A percentile compares a stretch with the other conserved stretches of the same genome.
Evolutionary conservation across 2,113 vertebrate genomes (phyloP).

Genomic region (Canis aureus): DNA sequence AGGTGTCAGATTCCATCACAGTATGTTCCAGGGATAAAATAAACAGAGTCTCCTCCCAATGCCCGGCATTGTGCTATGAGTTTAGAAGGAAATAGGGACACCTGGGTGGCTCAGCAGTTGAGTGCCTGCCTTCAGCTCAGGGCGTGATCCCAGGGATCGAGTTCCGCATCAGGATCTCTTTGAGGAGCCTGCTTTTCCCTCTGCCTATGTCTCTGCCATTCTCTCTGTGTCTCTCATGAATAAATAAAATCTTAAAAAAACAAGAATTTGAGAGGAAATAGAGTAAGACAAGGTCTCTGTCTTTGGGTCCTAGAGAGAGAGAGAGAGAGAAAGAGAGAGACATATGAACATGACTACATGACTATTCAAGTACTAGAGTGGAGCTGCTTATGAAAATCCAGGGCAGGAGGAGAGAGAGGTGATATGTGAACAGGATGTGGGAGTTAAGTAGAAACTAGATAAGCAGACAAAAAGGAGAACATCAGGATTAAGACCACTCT

Average conservation of each 20-base stretch:
- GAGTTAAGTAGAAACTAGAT: not conserved
- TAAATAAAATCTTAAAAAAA: too few relatives aligned
- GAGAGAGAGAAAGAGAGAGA: not conserved
- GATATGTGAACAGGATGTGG: not conserved
- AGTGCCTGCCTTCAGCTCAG: too few relatives aligned
- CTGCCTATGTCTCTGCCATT: too few relatives aligned
- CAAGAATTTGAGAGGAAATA: not conserved
- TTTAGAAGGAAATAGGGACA: not conserved
- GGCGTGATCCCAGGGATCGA: too few relatives aligned
- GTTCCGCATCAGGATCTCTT: too few relatives aligned
- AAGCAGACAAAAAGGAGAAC: not conserved
- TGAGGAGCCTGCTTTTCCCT: too few relatives aligned
- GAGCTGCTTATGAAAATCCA: not conserved
- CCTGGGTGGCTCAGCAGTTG: too few relatives aligned
- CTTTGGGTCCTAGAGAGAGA: not conserved
- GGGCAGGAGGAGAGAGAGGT: not conserved
- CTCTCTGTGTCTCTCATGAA: too few relatives aligned
- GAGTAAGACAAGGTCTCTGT: not conserved
- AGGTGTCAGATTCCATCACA: not conserved
- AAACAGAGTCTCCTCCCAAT: not conserved
- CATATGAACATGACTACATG: not conserved
- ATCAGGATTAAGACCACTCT: not conserved
- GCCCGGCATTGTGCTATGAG: not conserved
- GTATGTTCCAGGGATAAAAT: not conserved
- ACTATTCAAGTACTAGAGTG: not conserved